phyloP scores from a whole-genome alignment of 1,140 invertebrate genomes.

The Drosophila kohkoa region DNA sequence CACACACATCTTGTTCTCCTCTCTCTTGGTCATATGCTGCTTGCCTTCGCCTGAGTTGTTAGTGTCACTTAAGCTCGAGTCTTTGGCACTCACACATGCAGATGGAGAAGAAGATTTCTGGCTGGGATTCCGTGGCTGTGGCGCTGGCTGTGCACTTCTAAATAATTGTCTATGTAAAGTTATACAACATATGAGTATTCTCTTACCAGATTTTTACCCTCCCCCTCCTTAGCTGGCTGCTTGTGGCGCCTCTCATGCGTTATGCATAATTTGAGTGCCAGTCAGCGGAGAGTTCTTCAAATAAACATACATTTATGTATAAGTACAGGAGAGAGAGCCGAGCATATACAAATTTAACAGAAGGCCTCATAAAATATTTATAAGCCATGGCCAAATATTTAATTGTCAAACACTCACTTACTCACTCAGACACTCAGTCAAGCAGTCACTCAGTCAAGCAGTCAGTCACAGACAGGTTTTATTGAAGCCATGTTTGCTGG shows the following conservation, averaged over 20 bases:
- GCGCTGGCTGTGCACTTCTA: slow-evolving; percentile 71
- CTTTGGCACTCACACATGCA: slow-evolving; percentile 73
- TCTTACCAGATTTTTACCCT: slow-evolving; percentile 6
- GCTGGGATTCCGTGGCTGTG: slow-evolving; percentile 20
- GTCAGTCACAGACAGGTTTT: slow-evolving; percentile 23
- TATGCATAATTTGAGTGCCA: slow-evolving; percentile 70
- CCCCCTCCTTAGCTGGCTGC: background rate
- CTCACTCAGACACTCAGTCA: background rate
- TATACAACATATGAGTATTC: slow-evolving; percentile 57
- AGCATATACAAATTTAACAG: slow-evolving; percentile 34
- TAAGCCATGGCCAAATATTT: slow-evolving; percentile 75
- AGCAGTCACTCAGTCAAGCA: background rate
- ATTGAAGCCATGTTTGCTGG: slow-evolving; percentile 39
- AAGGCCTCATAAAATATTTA: slow-evolving; percentile 66
- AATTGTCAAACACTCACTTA: slow-evolving; percentile 62
- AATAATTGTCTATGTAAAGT: slow-evolving; percentile 81
- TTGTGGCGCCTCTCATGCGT: slow-evolving; percentile 39
- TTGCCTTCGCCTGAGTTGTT: slow-evolving; percentile 49
- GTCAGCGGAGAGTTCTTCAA: slow-evolving; percentile 33
- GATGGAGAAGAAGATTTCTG: slow-evolving; percentile 49
- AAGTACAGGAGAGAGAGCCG: slow-evolving; percentile 1
- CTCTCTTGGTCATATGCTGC: background rate
- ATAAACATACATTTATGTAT: slow-evolving; percentile 56
- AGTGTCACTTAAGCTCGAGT: slow-evolving; percentile 80
- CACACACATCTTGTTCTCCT: no score